A percentile compares a stretch with the other conserved stretches of the same genome.
Evolutionary conservation across 2,113 vertebrate genomes (phyloP).

Genomic region (Microtus richardsoni): DNA sequence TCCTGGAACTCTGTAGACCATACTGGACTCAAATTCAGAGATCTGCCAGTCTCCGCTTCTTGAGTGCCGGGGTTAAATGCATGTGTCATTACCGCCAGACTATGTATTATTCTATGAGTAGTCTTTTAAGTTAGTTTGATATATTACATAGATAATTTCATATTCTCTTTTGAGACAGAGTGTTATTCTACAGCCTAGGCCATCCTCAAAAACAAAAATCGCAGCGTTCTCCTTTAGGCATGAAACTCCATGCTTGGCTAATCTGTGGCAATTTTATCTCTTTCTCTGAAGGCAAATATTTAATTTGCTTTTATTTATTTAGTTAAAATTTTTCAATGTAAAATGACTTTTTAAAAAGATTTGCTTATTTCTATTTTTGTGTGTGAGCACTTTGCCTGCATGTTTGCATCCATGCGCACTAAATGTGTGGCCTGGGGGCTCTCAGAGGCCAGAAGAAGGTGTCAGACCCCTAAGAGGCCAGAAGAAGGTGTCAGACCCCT

Average conservation of each 20-base stretch:
- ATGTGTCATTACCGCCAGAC: accelerated
- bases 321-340: neutral
- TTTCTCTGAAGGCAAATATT: neutral
- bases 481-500: neutral
- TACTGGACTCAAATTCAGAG: neutral
- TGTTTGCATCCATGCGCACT: neutral
- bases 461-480: neutral
- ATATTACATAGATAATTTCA: neutral
- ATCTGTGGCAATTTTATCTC: neutral
- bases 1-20: neutral
- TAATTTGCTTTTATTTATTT: neutral
- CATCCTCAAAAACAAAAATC: neutral
- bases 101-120: neutral
- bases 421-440: neutral
- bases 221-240: neutral
- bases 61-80: neutral
- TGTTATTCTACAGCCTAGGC: neutral
- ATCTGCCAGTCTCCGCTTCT: neutral
- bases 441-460: neutral
- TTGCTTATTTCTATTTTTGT: neutral
- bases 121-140: neutral
- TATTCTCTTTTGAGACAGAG: neutral
- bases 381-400: neutral
- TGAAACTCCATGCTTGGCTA: neutral
- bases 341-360: neutral